Percentiles rank a stretch among this genome's conserved stretches.
These are phyloP conservation scores for Centropyge bicolor DNA, from an alignment of 2,797 vertebrate genomes.

Conservation along the genomic window DNA sequence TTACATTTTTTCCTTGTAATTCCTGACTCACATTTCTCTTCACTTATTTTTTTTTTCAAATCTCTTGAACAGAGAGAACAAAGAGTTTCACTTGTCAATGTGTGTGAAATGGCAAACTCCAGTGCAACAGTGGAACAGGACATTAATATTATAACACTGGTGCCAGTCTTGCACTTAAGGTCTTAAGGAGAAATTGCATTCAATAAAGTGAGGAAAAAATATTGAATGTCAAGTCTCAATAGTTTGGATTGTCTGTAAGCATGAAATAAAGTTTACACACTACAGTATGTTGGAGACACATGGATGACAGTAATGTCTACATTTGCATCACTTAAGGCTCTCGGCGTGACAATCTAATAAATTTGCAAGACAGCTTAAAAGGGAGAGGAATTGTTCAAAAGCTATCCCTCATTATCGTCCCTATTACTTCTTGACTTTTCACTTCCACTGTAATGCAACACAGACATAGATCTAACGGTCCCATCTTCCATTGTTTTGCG, in stretches of 20 bases:
- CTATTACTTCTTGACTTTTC: constrained; percentile 23
- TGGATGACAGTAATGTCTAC: neutral
- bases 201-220: neutral
- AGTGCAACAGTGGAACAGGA: neutral
- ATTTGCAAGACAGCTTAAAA: constrained; percentile 9
- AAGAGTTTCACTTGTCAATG: neutral
- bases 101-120: neutral
- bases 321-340: neutral
- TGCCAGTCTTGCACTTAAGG: neutral
- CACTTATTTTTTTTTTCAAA: neutral
- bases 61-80: no score
- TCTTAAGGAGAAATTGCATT: neutral
- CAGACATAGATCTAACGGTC: constrained; percentile 43
- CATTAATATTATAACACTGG: neutral
- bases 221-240: neutral
- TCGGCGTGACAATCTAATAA: neutral
- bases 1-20: neutral
- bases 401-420: constrained; percentile 10
- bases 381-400: constrained; percentile 17
- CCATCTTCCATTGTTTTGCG: constrained; percentile 16
- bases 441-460: constrained; percentile 8
- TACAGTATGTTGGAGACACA: neutral
- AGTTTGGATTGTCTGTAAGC: neutral
- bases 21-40: neutral
- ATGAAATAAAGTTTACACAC: neutral